Conservation (phyloP, 2,113 vertebrate genomes). For the Willisornis vidua region DNA sequence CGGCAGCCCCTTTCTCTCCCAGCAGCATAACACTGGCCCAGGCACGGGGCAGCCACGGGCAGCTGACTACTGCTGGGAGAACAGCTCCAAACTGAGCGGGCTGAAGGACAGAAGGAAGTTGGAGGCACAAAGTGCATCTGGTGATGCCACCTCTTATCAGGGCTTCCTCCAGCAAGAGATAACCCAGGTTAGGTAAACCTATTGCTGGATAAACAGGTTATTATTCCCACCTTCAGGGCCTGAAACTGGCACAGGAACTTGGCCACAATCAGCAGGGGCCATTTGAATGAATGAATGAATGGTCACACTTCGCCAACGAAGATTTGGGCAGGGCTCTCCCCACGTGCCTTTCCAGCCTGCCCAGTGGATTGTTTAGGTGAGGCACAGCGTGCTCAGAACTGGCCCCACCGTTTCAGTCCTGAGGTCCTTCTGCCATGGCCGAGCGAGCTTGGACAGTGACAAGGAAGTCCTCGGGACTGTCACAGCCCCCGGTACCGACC, state of each 20-base stretch:
- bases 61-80: conserved; percentile 74
- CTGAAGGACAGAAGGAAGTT: not conserved
- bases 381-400: no score
- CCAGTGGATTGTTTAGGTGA: no score
- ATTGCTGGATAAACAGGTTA: not conserved
- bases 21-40: conserved; percentile 74
- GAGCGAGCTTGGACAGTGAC: no score
- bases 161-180: not conserved
- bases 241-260: not conserved
- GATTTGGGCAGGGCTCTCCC: no score
- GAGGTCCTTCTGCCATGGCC: no score
- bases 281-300: not conserved
- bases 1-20: conserved; percentile 61
- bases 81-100: rapidly evolving
- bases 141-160: not conserved
- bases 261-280: not conserved
- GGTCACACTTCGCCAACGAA: no score
- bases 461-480: no score
- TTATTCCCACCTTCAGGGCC: not conserved
- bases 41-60: conserved; percentile 42
- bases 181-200: not conserved
- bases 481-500: no score
- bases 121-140: not conserved
- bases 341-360: no score
- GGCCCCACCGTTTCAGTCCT: no score